Percentiles rank a stretch among this genome's conserved stretches.
Evolutionary conservation across 2,113 vertebrate species (phyloP).

Genomic region (Bubo scandiacus): DNA sequence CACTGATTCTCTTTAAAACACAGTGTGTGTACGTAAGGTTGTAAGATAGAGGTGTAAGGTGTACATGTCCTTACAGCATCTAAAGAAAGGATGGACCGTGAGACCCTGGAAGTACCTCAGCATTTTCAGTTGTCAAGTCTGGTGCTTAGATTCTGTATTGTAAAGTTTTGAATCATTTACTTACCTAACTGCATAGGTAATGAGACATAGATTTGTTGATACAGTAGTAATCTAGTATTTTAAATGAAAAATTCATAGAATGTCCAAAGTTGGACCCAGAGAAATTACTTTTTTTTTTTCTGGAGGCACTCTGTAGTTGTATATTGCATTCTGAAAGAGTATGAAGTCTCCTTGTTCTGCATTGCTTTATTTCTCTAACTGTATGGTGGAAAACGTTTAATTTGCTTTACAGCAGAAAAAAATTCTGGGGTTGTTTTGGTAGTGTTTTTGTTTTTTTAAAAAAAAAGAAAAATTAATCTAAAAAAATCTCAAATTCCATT

Average conservation of each 20-base stretch:
- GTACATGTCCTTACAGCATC: not conserved
- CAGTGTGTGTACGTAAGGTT: rapidly evolving
- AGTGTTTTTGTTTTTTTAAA: not conserved
- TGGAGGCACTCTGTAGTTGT: not conserved
- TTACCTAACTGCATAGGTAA: not conserved
- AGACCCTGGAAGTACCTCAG: not conserved
- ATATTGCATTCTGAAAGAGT: not conserved
- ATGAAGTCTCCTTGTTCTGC: not conserved
- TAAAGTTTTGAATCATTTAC: not conserved
- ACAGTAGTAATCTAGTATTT: not conserved
- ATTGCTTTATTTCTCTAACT: not conserved
- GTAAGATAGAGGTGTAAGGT: not conserved
- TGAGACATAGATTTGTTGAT: not conserved
- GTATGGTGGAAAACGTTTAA: not conserved
- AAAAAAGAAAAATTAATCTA: not conserved
- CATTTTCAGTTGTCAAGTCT: not conserved
- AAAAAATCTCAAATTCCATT: not conserved
- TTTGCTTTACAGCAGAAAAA: not conserved
- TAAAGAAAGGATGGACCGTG: not conserved
- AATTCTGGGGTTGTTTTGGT: not conserved
- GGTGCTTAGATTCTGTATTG: not conserved
- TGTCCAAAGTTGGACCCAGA: not conserved
- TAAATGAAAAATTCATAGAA: not conserved
- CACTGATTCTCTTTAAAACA: not conserved
- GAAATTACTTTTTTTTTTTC: not conserved